Evolutionary conservation across 2,888 invertebrate genomes (phyloP), one percentile per base, ranked within the genome.

Genomic region (Eristalinus aeneus): DNA sequence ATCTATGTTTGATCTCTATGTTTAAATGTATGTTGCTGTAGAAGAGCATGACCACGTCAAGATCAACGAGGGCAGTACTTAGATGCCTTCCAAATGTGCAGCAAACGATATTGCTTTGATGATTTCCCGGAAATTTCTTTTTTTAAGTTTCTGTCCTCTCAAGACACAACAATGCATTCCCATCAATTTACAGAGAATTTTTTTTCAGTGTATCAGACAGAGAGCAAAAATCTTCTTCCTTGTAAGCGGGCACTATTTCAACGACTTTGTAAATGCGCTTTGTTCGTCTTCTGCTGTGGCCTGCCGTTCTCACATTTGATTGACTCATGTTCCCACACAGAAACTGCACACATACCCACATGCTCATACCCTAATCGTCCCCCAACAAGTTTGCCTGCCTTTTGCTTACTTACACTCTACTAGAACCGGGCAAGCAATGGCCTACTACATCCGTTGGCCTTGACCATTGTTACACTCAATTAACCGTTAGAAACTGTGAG

Each of bases 401-500:
- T 27, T 46, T 46, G 46, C 46, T 46, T 46, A 16, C 46, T 46
- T 46, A 46, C 46, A 46, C 46, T 46, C 46, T 46, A 46, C 46
- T 46, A 46, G 46, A 46, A 27, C 27, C 27, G 31, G 58, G 67
- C 20, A 67, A 20, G 27, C 82, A 67, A 78, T 74, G 74, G 69
- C 75, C 56, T 71, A 69, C 77, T 69, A 81, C 73, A 81, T 78
- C 82, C 78, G 74, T 74, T 86, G 74, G 78, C 86, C 86, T 86
- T 86, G 81, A 78, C 82, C 86, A 75, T 74, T 61, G 77, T 86
- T 77, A 86, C 77, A 77, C 80, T 76, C 64, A 86, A 81, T 81
- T 78, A 86, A 63, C 86, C 82, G 71, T 82, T 86, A 78, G 86
- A 78, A 69, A 73, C 72, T 65, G 75, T 76, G 71, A 78, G 39